phyloP scores from a whole-genome alignment of 2,797 vertebrate species.

The Erithacus rubecula region DNA sequence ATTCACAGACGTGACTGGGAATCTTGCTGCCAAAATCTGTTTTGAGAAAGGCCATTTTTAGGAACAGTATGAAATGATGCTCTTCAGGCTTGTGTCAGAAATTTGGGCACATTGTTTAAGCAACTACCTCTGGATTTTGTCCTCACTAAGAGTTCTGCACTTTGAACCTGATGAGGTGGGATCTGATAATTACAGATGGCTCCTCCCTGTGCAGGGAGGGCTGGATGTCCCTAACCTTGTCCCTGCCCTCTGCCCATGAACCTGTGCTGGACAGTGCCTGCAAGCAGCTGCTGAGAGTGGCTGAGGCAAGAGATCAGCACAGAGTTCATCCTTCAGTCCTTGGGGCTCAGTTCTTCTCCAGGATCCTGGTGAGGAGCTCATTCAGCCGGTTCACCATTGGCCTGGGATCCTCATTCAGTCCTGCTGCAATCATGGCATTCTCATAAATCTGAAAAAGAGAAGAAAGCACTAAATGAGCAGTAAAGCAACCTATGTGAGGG shows the following conservation, averaged over 20 bases:
- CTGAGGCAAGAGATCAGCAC: neutral
- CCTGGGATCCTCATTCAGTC: constrained; percentile 90
- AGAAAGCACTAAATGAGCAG: neutral
- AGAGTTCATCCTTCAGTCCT: neutral
- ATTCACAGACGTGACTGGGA: neutral
- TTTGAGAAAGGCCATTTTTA: neutral
- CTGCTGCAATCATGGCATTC: constrained; percentile 95
- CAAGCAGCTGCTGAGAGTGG: neutral
- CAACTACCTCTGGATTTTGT: neutral
- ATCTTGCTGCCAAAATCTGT: neutral
- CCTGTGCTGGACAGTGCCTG: neutral
- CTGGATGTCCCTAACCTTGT: neutral
- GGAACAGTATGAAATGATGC: neutral
- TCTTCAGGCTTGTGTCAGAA: neutral
- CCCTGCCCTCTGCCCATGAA: neutral
- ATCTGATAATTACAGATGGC: neutral
- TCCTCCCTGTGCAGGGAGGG: neutral
- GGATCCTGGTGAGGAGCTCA: constrained; percentile 85
- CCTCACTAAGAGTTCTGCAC: neutral
- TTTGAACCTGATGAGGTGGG: neutral
- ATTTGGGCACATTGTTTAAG: neutral
- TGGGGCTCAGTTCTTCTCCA: constrained; percentile 85
- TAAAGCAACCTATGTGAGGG: neutral
- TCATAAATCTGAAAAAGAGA: constrained; percentile 86
- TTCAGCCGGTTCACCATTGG: constrained; percentile 91